A percentile compares a stretch with the other conserved stretches of the same genome.
Evolutionary conservation across 2,888 invertebrate species (phyloP).

Genomic region (Noctua fimbriata): DNA sequence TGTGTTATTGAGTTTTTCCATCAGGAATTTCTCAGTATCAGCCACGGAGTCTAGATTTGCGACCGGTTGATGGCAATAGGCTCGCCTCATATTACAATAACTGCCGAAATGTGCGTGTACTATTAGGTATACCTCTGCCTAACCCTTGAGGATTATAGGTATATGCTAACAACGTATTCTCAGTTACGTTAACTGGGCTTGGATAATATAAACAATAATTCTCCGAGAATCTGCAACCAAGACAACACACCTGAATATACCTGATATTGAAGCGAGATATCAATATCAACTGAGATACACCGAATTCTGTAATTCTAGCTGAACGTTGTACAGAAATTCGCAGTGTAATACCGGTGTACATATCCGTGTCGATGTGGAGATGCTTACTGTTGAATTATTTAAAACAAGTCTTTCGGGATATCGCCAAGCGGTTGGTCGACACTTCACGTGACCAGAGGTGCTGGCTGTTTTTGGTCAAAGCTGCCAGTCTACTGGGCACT

Average conservation of each 20-base stretch:
- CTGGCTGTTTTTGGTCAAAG: neutral
- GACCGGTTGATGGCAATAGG: neutral
- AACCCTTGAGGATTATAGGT: no score
- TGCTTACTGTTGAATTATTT: neutral
- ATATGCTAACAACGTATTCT: neutral
- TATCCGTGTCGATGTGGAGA: neutral
- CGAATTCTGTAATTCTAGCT: neutral
- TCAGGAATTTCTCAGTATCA: neutral
- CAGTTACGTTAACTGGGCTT: neutral
- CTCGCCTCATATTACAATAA: neutral
- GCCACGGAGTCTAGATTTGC: neutral
- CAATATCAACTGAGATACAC: neutral
- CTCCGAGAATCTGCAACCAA: conserved; percentile 8
- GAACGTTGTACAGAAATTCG: neutral
- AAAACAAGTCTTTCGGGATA: neutral
- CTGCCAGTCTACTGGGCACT: no score
- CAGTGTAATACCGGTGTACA: neutral
- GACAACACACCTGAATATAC: neutral
- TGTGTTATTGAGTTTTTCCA: neutral
- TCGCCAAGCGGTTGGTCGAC: neutral
- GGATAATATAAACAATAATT: neutral
- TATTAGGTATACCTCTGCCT: neutral
- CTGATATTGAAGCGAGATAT: neutral
- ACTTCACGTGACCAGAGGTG: neutral
- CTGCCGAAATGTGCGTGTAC: neutral